phyloP scores from a whole-genome alignment of 2,113 vertebrate genomes.

The Trogon melanurus region DNA sequence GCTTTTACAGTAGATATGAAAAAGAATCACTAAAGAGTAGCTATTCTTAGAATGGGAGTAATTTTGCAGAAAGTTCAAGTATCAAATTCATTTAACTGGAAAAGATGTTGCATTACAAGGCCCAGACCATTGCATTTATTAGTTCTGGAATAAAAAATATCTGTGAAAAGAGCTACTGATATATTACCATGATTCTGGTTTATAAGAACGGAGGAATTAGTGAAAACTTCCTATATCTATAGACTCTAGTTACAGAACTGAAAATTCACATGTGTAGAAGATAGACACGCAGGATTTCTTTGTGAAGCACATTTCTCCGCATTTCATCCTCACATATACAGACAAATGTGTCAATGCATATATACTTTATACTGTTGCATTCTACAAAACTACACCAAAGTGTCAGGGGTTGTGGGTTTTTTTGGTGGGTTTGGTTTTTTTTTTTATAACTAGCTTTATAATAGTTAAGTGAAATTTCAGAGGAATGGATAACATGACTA shows the following conservation, averaged over 20 bases:
- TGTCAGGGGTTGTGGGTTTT: neutral
- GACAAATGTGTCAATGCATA: rapidly evolving
- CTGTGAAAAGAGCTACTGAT: neutral
- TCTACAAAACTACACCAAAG: neutral
- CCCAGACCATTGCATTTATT: neutral
- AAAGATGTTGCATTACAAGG: neutral
- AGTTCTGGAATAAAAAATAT: neutral
- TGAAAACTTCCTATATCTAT: neutral
- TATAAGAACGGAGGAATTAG: neutral
- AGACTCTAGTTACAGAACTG: neutral
- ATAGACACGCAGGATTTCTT: neutral
- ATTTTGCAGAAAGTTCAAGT: conserved; percentile 13
- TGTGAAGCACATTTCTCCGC: neutral
- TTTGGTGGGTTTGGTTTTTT: too few species aligned
- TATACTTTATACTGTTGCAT: neutral
- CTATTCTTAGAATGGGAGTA: neutral
- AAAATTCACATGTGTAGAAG: neutral
- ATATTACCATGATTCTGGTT: neutral
- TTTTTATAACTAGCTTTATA: neutral
- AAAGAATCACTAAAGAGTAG: neutral
- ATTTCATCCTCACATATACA: neutral
- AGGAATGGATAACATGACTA: neutral
- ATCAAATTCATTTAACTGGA: neutral
- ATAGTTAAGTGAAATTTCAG: neutral
- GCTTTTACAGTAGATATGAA: neutral